Conservation (phyloP, 2,113 vertebrate species). For the Channa argus region DNA sequence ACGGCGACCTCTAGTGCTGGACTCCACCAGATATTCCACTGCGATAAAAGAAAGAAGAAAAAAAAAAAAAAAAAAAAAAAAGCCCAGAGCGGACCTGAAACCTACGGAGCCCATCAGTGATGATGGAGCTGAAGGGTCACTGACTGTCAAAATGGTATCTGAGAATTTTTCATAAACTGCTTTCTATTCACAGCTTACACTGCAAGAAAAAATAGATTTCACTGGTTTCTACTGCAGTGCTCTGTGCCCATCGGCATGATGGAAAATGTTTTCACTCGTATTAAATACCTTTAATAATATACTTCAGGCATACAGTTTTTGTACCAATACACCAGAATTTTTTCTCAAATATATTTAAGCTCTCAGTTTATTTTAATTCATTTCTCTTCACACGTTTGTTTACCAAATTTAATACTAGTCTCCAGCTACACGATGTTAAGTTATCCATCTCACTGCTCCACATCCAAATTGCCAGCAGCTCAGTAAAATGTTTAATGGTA, state of each 20-base stretch:
- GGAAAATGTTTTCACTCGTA: background rate
- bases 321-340: no score
- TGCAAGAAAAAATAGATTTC: constrained; percentile 27
- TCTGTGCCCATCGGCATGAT: background rate
- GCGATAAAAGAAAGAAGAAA: background rate
- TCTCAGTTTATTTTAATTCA: no score
- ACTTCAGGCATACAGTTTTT: no score
- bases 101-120: constrained; percentile 34
- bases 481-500: constrained; percentile 66
- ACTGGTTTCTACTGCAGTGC: constrained; percentile 15
- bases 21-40: background rate
- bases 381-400: no score
- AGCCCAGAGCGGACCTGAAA: constrained; percentile 9
- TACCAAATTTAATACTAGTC: no score
- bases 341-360: no score
- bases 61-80: background rate
- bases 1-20: constrained; percentile 60
- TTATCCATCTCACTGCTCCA: no score
- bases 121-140: background rate
- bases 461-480: background rate
- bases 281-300: no score
- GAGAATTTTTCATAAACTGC: constrained; percentile 13
- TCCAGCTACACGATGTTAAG: no score
- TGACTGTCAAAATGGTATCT: constrained; percentile 28
- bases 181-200: constrained; percentile 2